A percentile compares a stretch with the other conserved stretches of the same genome.
Evolutionary conservation across 2,113 vertebrate genomes (phyloP).

Genomic region (Dasyprocta punctata): DNA sequence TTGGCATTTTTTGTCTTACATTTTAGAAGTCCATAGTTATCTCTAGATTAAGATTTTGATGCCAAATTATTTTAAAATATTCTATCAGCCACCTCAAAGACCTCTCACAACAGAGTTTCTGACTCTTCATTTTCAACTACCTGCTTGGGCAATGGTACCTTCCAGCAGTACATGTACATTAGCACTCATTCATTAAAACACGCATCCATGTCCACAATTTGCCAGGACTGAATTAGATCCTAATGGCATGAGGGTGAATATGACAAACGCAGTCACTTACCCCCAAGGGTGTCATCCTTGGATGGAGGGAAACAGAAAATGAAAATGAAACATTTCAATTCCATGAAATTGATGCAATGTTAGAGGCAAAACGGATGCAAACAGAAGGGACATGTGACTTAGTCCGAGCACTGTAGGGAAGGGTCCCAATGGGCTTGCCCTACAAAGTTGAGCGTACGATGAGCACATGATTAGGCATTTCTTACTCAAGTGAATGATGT

Average conservation of each 20-base stretch:
- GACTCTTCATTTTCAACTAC: background rate
- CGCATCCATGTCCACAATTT: background rate
- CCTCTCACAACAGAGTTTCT: background rate
- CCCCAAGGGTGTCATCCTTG: background rate
- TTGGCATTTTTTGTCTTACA: background rate
- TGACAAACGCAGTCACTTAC: background rate
- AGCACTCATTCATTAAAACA: background rate
- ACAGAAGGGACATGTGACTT: background rate
- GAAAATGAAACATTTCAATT: slow-evolving; percentile 26
- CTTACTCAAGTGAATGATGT: background rate
- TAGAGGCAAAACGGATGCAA: background rate
- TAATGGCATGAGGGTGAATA: background rate
- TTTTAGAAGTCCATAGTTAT: background rate
- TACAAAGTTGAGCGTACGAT: background rate
- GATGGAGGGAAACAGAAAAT: background rate
- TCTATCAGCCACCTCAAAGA: background rate
- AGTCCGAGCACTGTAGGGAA: background rate
- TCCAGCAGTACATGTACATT: background rate
- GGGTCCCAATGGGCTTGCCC: background rate
- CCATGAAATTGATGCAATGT: background rate
- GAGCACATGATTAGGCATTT: background rate
- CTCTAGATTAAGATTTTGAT: background rate
- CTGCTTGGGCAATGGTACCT: background rate
- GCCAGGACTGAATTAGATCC: background rate
- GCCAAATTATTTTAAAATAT: background rate